Evolutionary conservation across 2,113 vertebrate genomes (phyloP).

Genomic region (Gopherus flavomarginatus): DNA sequence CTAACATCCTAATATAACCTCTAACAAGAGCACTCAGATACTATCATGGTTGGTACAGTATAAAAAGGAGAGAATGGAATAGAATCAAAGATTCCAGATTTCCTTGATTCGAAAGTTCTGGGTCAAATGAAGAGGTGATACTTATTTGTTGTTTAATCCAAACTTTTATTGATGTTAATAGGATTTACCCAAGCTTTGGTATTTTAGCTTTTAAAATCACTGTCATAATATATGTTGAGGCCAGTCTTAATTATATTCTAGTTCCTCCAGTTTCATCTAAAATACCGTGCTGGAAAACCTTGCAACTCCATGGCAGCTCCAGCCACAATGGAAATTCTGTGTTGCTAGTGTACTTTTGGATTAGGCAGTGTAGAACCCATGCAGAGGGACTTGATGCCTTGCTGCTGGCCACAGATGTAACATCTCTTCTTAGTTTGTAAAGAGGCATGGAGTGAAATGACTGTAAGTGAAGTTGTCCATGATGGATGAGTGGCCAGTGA

Average conservation of each 20-base stretch:
- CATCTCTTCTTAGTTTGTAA: neutral
- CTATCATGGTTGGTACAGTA: neutral
- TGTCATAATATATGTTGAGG: neutral
- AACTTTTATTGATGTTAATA: neutral
- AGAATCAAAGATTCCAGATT: neutral
- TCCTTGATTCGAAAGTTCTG: neutral
- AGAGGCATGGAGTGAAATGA: neutral
- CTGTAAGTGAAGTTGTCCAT: neutral
- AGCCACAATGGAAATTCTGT: neutral
- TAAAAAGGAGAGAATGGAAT: neutral
- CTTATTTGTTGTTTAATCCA: neutral
- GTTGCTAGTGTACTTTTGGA: neutral
- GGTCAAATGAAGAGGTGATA: neutral
- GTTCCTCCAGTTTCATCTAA: neutral
- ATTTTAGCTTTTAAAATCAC: neutral
- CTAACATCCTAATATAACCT: neutral
- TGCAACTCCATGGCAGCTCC: neutral
- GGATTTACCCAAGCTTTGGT: fast-evolving
- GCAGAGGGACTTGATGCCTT: neutral
- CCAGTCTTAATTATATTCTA: neutral
- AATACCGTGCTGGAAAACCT: neutral
- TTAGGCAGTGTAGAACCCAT: neutral
- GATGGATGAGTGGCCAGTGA: neutral
- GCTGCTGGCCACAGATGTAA: neutral
- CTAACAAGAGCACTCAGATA: neutral